Evolutionary conservation across 2,888 invertebrate species (phyloP).

Genomic region (Diabrotica balteata): DNA sequence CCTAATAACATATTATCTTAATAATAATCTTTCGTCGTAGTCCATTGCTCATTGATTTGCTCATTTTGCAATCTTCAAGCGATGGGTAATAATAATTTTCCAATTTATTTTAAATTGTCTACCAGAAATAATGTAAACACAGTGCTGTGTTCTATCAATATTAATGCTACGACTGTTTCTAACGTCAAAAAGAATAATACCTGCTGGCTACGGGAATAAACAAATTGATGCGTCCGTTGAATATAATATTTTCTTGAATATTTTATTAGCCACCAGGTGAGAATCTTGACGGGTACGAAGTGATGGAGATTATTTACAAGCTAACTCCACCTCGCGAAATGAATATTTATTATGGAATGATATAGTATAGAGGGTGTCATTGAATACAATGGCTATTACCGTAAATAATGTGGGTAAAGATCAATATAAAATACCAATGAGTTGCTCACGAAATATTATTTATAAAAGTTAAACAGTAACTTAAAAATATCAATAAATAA

Average conservation of each 20-base stretch:
- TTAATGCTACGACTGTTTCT: slow-evolving; percentile 34
- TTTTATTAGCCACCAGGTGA: slow-evolving; percentile 37
- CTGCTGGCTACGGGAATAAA: slow-evolving; percentile 31
- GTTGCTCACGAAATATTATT: too few species aligned
- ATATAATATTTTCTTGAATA: slow-evolving; percentile 38
- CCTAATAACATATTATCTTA: too few species aligned
- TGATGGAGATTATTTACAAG: slow-evolving; percentile 12
- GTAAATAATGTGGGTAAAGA: too few species aligned
- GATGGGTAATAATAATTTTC: neutral
- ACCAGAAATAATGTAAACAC: neutral
- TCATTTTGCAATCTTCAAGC: neutral
- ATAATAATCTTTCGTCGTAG: too few species aligned
- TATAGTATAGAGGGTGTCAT: too few species aligned
- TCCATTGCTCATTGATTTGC: too few species aligned
- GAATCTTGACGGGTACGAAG: slow-evolving; percentile 22
- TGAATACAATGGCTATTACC: too few species aligned
- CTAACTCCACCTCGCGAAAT: slow-evolving; percentile 6
- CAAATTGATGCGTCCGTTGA: slow-evolving; percentile 34
- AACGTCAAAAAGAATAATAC: slow-evolving; percentile 34
- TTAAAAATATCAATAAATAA: too few species aligned
- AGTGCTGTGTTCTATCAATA: slow-evolving; percentile 28
- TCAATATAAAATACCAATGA: too few species aligned
- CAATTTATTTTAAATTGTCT: slow-evolving; percentile 5
- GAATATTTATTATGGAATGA: slow-evolving; percentile 1
- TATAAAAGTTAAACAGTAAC: too few species aligned